These are phyloP conservation scores for Drosophila birchii DNA, from an alignment of 2,888 invertebrate genomes.

Conservation along the genomic window DNA sequence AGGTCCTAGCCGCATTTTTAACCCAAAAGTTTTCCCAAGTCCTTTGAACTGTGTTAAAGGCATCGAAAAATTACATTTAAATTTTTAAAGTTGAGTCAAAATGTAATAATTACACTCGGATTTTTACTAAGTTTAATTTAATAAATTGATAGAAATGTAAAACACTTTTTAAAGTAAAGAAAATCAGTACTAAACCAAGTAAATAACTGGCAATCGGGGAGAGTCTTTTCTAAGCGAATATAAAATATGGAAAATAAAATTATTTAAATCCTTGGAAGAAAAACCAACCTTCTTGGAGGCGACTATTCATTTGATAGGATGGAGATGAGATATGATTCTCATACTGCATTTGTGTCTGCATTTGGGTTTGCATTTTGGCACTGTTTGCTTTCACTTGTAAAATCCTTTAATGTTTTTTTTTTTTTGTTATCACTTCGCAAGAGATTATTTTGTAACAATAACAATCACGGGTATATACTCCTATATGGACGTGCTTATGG, in stretches of 20 bases:
- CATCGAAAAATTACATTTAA: not conserved
- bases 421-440: not conserved
- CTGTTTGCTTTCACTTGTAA: not conserved
- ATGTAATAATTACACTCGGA: not conserved
- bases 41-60: not conserved
- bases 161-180: not conserved
- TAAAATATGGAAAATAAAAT: not conserved
- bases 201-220: not conserved
- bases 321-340: constrained; percentile 17
- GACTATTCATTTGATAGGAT: not conserved
- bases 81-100: not conserved
- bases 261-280: not conserved
- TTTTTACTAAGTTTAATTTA: not conserved
- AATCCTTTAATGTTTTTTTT: not conserved
- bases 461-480: not conserved
- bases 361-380: constrained; percentile 45
- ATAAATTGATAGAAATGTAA: too few relatives aligned
- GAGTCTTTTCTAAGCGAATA: not conserved
- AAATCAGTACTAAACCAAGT: not conserved
- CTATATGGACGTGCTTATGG: constrained; percentile 1
- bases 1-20: not conserved
- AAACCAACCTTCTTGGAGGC: constrained; percentile 1
- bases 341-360: constrained; percentile 45
- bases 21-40: too few relatives aligned
- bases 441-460: not conserved